A percentile compares a stretch with the other conserved stretches of the same genome.
Conservation (phyloP, 2,797 vertebrate genomes). For the Odontamblyopus lacepedii region DNA sequence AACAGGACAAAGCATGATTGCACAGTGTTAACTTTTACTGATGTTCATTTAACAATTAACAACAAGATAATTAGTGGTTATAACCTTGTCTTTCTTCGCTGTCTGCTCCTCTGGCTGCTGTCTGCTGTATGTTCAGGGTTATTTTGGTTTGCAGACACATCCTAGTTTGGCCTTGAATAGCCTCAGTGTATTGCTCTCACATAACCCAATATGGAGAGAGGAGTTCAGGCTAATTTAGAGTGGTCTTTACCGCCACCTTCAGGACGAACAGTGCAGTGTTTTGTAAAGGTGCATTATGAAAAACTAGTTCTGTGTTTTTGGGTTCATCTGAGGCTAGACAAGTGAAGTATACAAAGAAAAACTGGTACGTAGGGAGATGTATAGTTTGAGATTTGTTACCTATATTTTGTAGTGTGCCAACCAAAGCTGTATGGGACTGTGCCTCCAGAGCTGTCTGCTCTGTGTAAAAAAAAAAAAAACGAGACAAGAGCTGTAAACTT, state of each 20-base stretch:
- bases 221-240: not conserved
- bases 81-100: conserved; percentile 32
- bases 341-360: not conserved
- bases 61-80: not conserved
- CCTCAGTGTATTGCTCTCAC: conserved; percentile 52
- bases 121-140: conserved; percentile 43
- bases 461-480: conserved; percentile 23
- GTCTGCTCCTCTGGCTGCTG: conserved; percentile 14
- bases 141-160: conserved; percentile 57
- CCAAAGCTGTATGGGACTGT: conserved; percentile 17
- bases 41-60: not conserved
- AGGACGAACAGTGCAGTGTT: conserved; percentile 13
- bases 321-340: not conserved
- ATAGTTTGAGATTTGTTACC: not conserved
- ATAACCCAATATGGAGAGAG: conserved; percentile 43
- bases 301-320: conserved; percentile 1
- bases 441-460: conserved; percentile 40
- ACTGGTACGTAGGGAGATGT: not conserved
- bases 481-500: conserved; percentile 63
- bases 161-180: conserved; percentile 63
- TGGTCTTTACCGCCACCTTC: conserved; percentile 60
- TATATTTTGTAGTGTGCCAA: conserved; percentile 14
- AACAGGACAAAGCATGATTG: conserved; percentile 23
- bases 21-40: conserved; percentile 12
- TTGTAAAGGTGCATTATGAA: not conserved